Conservation (phyloP, 2,113 vertebrate species). For the Petrocephalus microphthalmus region DNA sequence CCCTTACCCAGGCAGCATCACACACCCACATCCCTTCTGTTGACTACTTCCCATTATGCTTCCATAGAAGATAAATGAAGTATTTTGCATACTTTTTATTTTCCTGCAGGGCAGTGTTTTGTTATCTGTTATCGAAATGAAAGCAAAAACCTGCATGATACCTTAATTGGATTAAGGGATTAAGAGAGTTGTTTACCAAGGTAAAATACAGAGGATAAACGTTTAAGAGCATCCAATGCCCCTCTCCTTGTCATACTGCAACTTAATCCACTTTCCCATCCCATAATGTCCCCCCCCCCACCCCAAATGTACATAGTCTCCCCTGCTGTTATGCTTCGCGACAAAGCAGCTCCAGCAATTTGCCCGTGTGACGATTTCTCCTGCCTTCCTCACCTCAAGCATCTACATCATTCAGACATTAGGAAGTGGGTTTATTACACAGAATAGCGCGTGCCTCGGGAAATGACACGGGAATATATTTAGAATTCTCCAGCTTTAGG, state of each 20-base stretch:
- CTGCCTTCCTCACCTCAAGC: not conserved
- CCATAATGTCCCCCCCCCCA: not conserved
- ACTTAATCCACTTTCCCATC: not conserved
- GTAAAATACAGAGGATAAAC: not conserved
- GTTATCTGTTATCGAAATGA: not conserved
- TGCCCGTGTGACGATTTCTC: not conserved
- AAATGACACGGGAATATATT: slow-evolving; percentile 4
- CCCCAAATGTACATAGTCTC: not conserved
- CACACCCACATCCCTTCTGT: not conserved
- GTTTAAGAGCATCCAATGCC: not conserved
- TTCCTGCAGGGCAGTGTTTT: not conserved
- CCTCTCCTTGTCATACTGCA: not conserved
- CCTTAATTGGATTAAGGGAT: not conserved
- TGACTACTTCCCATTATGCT: not conserved
- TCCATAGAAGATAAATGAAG: not conserved
- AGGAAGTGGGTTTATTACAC: not conserved
- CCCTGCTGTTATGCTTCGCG: not conserved
- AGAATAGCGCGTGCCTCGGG: not conserved
- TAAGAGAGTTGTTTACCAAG: not conserved
- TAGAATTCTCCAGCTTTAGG: slow-evolving; percentile 12
- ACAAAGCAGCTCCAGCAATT: not conserved
- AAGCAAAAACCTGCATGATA: not conserved
- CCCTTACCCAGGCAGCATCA: not conserved
- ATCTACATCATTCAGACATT: not conserved
- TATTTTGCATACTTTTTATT: not conserved